Evolutionary conservation across 2,888 invertebrate genomes (phyloP).

Genomic region (Tenodera sinensis): DNA sequence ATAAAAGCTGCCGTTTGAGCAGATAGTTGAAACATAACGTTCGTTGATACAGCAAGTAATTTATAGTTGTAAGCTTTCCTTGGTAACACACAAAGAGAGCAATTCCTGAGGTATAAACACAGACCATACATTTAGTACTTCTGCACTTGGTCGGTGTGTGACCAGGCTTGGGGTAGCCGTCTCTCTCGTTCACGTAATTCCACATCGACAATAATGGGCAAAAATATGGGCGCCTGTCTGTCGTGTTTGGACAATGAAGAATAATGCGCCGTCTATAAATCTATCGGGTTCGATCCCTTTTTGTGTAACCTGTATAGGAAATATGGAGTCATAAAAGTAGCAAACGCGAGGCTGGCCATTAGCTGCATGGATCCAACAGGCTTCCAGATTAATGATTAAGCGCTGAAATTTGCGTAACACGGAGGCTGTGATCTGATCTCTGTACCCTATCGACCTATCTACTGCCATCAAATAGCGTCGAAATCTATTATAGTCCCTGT

Average conservation of each 20-base stretch:
- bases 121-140: no score
- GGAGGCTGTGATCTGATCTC: not conserved
- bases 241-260: not conserved
- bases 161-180: not conserved
- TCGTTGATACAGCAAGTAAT: no score
- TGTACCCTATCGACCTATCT: not conserved
- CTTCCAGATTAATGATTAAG: not conserved
- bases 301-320: not conserved
- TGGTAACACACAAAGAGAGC: no score
- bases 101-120: no score
- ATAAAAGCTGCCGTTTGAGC: no score
- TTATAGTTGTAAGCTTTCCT: no score
- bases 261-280: not conserved
- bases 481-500: no score
- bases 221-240: not conserved
- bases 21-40: no score
- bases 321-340: not conserved
- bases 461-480: no score
- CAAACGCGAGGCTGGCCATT: not conserved
- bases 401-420: not conserved
- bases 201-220: not conserved
- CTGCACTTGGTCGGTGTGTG: not conserved
- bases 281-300: not conserved
- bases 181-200: not conserved
- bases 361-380: not conserved